Conservation (phyloP, 2,797 vertebrate species). For the Artibeus jamaicensis region DNA sequence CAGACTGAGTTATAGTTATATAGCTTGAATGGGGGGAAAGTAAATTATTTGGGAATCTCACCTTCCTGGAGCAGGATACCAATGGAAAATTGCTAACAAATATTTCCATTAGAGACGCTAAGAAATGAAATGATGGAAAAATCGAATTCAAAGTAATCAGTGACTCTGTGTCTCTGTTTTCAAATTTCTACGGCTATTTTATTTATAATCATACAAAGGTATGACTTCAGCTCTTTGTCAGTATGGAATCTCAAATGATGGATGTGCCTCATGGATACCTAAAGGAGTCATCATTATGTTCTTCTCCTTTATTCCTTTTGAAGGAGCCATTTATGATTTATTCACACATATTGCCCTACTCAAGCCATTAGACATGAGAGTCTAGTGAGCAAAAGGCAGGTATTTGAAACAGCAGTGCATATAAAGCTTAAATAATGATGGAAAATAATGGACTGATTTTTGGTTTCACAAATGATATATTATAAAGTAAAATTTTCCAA, state of each 20-base stretch:
- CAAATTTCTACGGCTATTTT: constrained; percentile 38
- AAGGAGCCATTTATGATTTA: constrained; percentile 27
- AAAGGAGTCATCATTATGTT: constrained; percentile 25
- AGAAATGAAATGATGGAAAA: constrained; percentile 7
- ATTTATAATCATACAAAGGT: constrained; percentile 59
- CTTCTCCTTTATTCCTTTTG: constrained; percentile 9
- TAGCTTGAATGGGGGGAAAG: background rate
- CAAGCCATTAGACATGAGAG: background rate
- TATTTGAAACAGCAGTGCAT: background rate
- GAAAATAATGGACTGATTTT: background rate
- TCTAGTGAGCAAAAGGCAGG: background rate
- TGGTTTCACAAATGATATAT: background rate
- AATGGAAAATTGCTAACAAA: constrained; percentile 36
- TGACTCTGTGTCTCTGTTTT: background rate
- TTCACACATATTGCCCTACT: background rate
- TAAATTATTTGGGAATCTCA: constrained; percentile 34
- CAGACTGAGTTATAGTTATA: background rate
- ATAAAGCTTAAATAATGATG: background rate
- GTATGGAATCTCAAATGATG: constrained; percentile 51
- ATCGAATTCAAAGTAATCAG: background rate
- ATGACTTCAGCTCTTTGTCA: constrained; percentile 41
- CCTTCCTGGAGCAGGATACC: background rate
- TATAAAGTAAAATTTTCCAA: background rate
- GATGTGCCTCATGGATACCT: background rate
- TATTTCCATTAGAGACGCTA: background rate